phyloP scores from a whole-genome alignment of 2,113 vertebrate species.

The Syngnathus typhle region DNA sequence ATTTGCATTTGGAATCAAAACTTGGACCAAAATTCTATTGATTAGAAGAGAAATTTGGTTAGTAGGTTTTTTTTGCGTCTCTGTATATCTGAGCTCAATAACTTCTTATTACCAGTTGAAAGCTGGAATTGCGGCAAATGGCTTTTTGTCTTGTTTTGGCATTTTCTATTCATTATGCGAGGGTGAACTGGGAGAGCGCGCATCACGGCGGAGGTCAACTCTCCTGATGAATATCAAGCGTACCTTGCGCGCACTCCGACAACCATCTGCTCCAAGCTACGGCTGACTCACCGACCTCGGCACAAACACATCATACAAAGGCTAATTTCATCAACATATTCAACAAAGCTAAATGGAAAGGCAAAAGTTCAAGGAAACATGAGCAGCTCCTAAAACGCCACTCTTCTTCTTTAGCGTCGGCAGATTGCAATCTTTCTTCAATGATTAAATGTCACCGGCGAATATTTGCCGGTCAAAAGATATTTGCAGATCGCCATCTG shows the following conservation, averaged over 20 bases:
- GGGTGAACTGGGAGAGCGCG: slow-evolving; percentile 49
- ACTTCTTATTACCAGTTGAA: neutral
- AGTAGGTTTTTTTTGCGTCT: too few relatives aligned
- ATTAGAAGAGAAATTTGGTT: too few relatives aligned
- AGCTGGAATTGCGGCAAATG: slow-evolving; percentile 23
- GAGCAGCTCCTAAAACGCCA: slow-evolving; percentile 27
- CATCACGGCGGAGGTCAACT: slow-evolving; percentile 45
- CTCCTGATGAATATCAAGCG: slow-evolving; percentile 69
- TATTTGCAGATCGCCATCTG: slow-evolving; percentile 13
- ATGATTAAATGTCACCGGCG: slow-evolving; percentile 57
- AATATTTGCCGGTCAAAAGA: slow-evolving; percentile 35
- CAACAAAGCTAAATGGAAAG: slow-evolving; percentile 43
- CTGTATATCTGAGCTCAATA: too few relatives aligned
- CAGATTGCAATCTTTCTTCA: slow-evolving; percentile 54
- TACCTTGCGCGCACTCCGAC: slow-evolving; percentile 50
- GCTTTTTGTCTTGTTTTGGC: slow-evolving; percentile 42
- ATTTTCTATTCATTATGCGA: slow-evolving; percentile 60
- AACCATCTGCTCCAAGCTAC: slow-evolving; percentile 67
- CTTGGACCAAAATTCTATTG: too few relatives aligned
- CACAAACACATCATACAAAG: slow-evolving; percentile 57
- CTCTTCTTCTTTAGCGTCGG: slow-evolving; percentile 13
- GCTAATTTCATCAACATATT: slow-evolving; percentile 81
- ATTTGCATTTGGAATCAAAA: too few relatives aligned
- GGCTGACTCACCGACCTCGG: slow-evolving; percentile 47
- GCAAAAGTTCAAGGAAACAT: slow-evolving; percentile 58